These are phyloP conservation scores for Exephanes ischioxanthus DNA, from an alignment of 2,888 invertebrate species.

Conservation along the genomic window DNA sequence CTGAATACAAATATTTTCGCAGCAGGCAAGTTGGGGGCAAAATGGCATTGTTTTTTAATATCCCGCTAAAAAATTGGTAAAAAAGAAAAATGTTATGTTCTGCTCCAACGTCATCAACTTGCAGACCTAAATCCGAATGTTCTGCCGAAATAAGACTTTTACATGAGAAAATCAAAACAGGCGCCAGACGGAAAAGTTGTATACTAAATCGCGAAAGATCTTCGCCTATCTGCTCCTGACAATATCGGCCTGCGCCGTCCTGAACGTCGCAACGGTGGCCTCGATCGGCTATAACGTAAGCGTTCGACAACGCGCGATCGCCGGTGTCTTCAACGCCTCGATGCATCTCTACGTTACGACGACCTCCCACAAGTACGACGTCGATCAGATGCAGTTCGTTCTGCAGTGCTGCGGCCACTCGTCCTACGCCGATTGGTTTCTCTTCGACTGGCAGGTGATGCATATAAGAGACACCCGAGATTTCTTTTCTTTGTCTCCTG, in stretches of 20 bases:
- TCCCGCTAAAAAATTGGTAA: neutral
- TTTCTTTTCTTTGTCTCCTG: neutral
- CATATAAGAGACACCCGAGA: neutral
- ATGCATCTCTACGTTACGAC: conserved; percentile 78
- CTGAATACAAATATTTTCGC: no score
- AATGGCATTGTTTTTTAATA: neutral
- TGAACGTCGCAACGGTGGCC: conserved; percentile 76
- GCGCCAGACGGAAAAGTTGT: conserved; percentile 69
- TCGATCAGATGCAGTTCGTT: conserved; percentile 80
- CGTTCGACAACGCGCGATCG: conserved; percentile 72
- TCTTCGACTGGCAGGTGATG: conserved; percentile 80
- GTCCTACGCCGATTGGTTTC: conserved; percentile 80
- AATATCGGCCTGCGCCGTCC: conserved; percentile 73
- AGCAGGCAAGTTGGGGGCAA: no score
- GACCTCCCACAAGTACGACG: conserved; percentile 74
- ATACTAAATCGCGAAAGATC: conserved; percentile 68
- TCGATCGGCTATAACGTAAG: conserved; percentile 77
- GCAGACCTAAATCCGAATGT: neutral
- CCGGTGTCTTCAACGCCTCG: conserved; percentile 77
- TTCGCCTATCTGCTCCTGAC: conserved; percentile 72
- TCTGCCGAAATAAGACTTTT: neutral
- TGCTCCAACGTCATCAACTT: no score
- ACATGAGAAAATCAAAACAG: conserved; percentile 66
- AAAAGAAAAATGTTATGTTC: neutral
- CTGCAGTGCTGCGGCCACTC: conserved; percentile 80